Conservation (phyloP, 2,797 vertebrate genomes). For the Caiman crocodilus region DNA sequence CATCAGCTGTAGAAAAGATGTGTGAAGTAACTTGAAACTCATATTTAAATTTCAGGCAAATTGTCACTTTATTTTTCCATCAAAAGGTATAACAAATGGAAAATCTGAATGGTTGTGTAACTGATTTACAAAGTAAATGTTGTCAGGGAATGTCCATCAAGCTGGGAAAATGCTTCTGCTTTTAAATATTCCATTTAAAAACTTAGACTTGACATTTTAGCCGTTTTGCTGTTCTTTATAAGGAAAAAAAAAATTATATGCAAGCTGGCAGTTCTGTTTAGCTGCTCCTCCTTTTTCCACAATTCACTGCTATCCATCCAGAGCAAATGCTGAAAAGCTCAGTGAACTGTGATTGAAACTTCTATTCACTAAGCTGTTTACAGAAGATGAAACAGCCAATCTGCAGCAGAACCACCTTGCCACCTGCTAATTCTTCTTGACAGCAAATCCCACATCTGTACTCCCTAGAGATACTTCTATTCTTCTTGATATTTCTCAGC, state of each 20-base stretch:
- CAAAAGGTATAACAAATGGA: neutral
- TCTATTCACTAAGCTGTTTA: neutral
- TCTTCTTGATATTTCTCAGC: neutral
- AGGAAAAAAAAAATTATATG: neutral
- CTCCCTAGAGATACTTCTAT: neutral
- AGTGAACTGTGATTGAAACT: slow-evolving; percentile 4
- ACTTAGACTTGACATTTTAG: neutral
- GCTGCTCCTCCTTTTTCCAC: neutral
- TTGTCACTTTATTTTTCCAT: neutral
- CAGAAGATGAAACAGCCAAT: neutral
- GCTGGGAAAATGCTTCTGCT: neutral
- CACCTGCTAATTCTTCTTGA: slow-evolving; percentile 16
- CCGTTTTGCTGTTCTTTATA: neutral
- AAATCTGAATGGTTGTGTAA: neutral
- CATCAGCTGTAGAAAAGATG: neutral
- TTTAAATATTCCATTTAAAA: neutral
- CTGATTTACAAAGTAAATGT: neutral
- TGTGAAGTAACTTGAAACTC: neutral
- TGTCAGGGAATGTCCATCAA: neutral
- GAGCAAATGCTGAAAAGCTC: neutral
- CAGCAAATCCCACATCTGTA: neutral
- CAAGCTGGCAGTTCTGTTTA: neutral
- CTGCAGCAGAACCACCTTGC: neutral
- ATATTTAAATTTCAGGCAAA: neutral
- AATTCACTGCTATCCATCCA: neutral